These are phyloP conservation scores for Hozukius guyotensis DNA, from an alignment of 2,797 vertebrate species.

Conservation along the genomic window DNA sequence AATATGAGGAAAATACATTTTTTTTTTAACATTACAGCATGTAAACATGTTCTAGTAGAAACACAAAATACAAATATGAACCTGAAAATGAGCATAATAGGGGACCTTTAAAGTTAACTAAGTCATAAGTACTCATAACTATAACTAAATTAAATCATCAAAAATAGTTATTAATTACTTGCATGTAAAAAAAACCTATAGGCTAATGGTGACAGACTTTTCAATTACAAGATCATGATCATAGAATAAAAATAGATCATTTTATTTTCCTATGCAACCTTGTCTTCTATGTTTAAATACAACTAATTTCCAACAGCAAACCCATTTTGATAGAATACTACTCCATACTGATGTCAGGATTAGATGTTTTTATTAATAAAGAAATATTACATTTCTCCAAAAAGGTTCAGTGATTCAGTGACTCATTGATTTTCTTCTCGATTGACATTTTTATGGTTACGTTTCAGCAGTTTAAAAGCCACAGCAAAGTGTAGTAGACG, in stretches of 20 bases:
- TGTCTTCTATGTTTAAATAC: neutral
- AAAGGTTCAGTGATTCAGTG: neutral
- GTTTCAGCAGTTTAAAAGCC: neutral
- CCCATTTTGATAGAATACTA: neutral
- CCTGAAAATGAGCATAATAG: too few relatives aligned
- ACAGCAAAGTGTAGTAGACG: too few relatives aligned
- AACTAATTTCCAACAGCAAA: neutral
- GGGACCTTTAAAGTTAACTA: too few relatives aligned
- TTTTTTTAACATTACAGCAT: too few relatives aligned
- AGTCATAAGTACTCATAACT: neutral
- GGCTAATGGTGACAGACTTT: neutral
- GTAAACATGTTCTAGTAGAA: too few relatives aligned
- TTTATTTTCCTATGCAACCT: neutral
- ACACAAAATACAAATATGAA: too few relatives aligned
- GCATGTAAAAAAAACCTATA: neutral
- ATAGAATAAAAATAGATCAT: neutral
- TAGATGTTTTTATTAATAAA: neutral
- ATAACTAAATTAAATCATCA: neutral
- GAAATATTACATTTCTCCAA: neutral
- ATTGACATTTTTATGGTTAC: neutral
- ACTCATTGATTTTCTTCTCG: neutral
- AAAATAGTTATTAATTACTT: neutral
- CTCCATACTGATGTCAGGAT: neutral
- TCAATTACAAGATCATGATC: neutral
- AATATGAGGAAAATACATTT: too few relatives aligned